Percentiles rank a stretch among this genome's conserved stretches.
Conservation (phyloP, 1,140 invertebrate genomes). For the Apis mellifera region DNA sequence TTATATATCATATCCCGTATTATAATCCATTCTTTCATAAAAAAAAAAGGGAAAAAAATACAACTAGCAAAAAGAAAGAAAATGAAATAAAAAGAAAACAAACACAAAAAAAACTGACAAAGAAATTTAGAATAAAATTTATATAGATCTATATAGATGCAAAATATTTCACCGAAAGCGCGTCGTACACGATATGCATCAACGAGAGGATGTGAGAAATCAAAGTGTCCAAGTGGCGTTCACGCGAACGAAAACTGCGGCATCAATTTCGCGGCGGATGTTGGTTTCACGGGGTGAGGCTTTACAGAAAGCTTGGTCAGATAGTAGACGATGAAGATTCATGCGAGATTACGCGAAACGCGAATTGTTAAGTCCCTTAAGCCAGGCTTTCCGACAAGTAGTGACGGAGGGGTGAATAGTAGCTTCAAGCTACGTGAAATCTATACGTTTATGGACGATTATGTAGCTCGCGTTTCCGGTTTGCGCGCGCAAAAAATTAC, state of each 20-base stretch:
- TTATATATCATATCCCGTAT: too few relatives aligned
- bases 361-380: conserved; percentile 67
- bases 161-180: not conserved
- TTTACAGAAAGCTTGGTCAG: conserved; percentile 22
- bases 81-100: too few relatives aligned
- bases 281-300: not conserved
- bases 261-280: conserved; percentile 11
- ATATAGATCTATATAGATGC: not conserved
- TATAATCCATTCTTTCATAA: too few relatives aligned
- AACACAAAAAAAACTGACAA: too few relatives aligned
- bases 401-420: not conserved
- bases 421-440: conserved; percentile 14
- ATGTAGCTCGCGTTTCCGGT: conserved; percentile 27
- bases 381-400: conserved; percentile 48
- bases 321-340: conserved; percentile 66
- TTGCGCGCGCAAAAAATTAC: conserved; percentile 25
- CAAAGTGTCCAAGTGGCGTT: not conserved
- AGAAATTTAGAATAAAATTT: too few relatives aligned
- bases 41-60: too few relatives aligned
- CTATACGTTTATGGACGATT: conserved; percentile 46
- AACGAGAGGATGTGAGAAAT: not conserved
- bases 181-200: not conserved
- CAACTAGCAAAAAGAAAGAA: too few relatives aligned
- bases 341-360: conserved; percentile 64
- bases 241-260: conserved; percentile 5